Evolutionary conservation across 2,113 vertebrate species (phyloP).

Genomic region (Boulengeromyrus knoepffleri): DNA sequence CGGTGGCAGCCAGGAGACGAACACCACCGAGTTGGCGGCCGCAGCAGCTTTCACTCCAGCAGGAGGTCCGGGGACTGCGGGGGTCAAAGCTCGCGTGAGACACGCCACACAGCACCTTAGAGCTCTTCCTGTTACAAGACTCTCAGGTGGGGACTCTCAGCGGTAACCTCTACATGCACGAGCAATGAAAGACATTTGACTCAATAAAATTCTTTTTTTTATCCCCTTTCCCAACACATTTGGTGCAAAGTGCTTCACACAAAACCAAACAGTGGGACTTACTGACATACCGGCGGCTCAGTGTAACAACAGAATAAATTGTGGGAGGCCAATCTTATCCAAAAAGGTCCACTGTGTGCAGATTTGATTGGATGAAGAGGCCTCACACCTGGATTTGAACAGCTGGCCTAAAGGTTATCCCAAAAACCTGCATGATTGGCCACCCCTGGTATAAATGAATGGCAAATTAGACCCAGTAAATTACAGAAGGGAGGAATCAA

Average conservation of each 20-base stretch:
- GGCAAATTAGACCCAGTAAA: neutral
- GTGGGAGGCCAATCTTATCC: too few species aligned
- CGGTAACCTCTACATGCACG: neutral
- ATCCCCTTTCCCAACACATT: neutral
- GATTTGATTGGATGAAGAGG: too few species aligned
- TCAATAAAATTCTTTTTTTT: neutral
- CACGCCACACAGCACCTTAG: neutral
- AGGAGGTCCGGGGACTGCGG: slow-evolving; percentile 85
- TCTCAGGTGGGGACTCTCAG: neutral
- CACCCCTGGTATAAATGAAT: neutral
- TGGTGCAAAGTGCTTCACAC: neutral
- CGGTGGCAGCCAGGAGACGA: slow-evolving; percentile 93
- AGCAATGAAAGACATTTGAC: neutral
- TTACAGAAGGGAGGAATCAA: neutral
- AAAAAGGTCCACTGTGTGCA: too few species aligned
- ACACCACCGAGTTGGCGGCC: slow-evolving; percentile 82
- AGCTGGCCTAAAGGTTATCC: too few species aligned
- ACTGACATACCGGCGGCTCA: neutral
- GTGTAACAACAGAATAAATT: neutral
- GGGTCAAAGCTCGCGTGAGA: neutral
- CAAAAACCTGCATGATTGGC: too few species aligned
- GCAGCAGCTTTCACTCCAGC: slow-evolving; percentile 92
- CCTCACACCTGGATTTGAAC: too few species aligned
- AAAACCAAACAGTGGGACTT: neutral
- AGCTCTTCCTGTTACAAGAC: neutral